These are phyloP conservation scores for Heteromormyrus szaboi DNA, from an alignment of 2,797 vertebrate genomes.

Conservation along the genomic window DNA sequence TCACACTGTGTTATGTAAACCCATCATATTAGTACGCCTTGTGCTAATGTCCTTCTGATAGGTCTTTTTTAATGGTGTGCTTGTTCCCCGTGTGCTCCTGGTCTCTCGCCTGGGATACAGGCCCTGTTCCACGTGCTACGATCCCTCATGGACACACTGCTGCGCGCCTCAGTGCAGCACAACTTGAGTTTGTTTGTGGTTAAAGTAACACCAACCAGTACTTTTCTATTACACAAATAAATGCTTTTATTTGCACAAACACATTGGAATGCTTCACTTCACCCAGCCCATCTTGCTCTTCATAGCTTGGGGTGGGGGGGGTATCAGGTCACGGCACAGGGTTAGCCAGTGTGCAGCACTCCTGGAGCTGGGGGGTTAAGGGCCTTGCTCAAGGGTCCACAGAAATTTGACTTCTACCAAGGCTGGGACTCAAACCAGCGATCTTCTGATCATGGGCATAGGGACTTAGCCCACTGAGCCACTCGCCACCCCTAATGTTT, in stretches of 20 bases:
- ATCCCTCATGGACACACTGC: not conserved
- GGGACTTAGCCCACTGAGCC: not conserved
- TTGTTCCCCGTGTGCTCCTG: not conserved
- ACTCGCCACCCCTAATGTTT: not conserved
- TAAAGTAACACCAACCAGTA: not conserved
- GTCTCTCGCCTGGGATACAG: not conserved
- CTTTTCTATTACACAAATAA: not conserved
- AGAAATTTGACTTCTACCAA: not conserved
- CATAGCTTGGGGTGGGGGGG: not conserved
- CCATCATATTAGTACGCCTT: not conserved
- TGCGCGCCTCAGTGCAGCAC: not conserved
- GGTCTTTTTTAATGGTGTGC: not conserved
- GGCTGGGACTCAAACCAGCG: not conserved
- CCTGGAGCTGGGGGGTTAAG: not conserved
- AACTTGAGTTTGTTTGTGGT: not conserved
- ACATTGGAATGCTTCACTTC: not conserved
- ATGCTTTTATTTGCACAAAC: not conserved
- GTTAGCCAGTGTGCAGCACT: not conserved
- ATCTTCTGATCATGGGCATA: not conserved
- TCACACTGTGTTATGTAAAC: constrained; percentile 11
- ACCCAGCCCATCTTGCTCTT: not conserved
- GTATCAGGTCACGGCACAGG: not conserved
- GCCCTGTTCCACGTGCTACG: not conserved
- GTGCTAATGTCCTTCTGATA: not conserved
- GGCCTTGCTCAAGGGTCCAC: not conserved